These are phyloP conservation scores for Carollia perspicillata DNA, from an alignment of 2,113 vertebrate genomes.

Conservation along the genomic window DNA sequence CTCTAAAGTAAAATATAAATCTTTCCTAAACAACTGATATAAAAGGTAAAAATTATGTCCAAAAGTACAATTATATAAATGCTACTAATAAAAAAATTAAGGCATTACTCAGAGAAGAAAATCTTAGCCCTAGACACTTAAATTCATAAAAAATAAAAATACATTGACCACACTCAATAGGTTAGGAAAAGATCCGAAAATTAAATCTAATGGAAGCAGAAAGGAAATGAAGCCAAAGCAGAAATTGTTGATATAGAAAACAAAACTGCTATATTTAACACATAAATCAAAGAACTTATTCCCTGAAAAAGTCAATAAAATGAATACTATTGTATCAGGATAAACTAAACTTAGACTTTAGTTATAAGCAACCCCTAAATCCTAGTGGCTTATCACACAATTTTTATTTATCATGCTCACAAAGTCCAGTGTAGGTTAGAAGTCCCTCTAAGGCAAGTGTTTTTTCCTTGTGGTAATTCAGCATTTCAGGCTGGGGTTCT, in stretches of 20 bases:
- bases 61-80: background rate
- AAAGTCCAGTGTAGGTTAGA: background rate
- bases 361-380: background rate
- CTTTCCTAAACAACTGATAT: background rate
- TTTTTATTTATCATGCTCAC: background rate
- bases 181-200: background rate
- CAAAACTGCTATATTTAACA: background rate
- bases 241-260: background rate
- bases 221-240: constrained; percentile 33
- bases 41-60: background rate
- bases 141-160: constrained; percentile 47
- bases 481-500: background rate
- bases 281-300: background rate
- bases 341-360: background rate
- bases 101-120: constrained; percentile 35
- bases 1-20: background rate
- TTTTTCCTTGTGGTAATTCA: background rate
- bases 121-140: background rate
- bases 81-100: constrained; percentile 5
- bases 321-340: background rate
- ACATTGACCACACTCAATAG: background rate
- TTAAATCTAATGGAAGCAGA: constrained; percentile 9
- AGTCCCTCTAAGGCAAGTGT: background rate
- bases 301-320: constrained; percentile 40
- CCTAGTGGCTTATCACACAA: background rate